A percentile compares a stretch with the other conserved stretches of the same genome.
Conservation (phyloP, 2,888 invertebrate genomes). For the Platycheirus rosarum region DNA sequence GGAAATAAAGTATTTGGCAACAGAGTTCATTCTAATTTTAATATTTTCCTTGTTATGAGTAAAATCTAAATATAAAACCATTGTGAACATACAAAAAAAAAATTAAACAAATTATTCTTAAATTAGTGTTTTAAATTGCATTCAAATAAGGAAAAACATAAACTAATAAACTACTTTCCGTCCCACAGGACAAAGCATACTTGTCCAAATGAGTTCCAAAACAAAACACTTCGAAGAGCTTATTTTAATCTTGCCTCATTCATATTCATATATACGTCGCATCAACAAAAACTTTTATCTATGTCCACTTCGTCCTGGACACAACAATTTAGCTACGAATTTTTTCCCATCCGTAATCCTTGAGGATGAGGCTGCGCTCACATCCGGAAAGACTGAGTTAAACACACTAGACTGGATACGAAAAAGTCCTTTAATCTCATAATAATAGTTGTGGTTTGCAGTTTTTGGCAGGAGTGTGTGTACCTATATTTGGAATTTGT, state of each 20-base stretch:
- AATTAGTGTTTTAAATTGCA: not conserved
- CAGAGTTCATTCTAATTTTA: not conserved
- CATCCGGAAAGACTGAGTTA: constrained; percentile 6
- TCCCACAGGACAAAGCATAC: not conserved
- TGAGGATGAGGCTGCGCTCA: constrained; percentile 7
- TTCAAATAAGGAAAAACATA: not conserved
- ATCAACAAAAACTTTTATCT: constrained; percentile 22
- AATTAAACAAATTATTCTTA: not conserved
- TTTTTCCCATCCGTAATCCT: constrained; percentile 24
- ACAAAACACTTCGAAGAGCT: constrained; percentile 30
- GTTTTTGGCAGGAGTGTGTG: constrained; percentile 44
- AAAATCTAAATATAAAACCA: no score
- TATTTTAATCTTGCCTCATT: constrained; percentile 49
- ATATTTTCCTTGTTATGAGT: no score
- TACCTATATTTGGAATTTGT: constrained; percentile 18
- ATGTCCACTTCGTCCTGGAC: constrained; percentile 1
- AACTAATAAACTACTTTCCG: not conserved
- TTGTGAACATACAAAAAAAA: no score
- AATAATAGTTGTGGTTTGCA: constrained; percentile 67
- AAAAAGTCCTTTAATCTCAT: constrained; percentile 66
- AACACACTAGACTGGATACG: constrained; percentile 19
- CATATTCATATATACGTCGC: constrained; percentile 37
- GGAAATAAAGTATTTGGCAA: not conserved
- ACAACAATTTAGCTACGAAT: constrained; percentile 23
- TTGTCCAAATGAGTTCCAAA: constrained; percentile 26